Evolutionary conservation across 2,797 vertebrate species (phyloP).

Genomic region (Gambelia wislizenii): DNA sequence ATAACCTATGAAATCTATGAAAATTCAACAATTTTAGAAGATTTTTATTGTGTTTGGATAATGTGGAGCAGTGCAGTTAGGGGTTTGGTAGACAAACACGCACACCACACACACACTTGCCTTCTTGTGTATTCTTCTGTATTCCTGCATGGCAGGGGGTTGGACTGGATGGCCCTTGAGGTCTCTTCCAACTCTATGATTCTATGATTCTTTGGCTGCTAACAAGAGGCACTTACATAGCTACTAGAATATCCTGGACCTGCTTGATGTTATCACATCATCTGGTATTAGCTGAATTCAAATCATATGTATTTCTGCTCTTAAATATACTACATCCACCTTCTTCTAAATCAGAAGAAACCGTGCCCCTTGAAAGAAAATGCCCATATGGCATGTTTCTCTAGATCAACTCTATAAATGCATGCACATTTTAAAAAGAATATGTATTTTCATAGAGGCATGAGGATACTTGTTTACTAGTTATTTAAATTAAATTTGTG

Average conservation of each 20-base stretch:
- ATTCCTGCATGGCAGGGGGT: no score
- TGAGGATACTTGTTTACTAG: not conserved
- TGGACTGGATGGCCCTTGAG: no score
- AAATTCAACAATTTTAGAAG: no score
- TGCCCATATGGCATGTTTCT: not conserved
- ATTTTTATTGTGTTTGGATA: no score
- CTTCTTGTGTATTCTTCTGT: no score
- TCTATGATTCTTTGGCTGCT: not conserved
- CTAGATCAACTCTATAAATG: not conserved
- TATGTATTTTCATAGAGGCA: not conserved
- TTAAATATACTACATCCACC: not conserved
- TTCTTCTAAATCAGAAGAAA: not conserved
- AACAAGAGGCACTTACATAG: not conserved
- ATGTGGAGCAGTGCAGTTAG: not conserved
- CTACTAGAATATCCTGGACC: not conserved
- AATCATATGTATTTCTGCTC: no score
- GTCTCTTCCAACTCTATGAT: no score
- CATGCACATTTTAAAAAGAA: not conserved
- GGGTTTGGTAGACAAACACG: no score
- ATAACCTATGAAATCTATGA: no score
- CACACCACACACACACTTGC: no score
- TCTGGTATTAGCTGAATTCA: not conserved
- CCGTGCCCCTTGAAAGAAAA: not conserved
- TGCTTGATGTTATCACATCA: not conserved
- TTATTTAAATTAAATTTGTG: not conserved